Conservation (phyloP, 2,888 invertebrate genomes). For the Calliopum simillimum region DNA sequence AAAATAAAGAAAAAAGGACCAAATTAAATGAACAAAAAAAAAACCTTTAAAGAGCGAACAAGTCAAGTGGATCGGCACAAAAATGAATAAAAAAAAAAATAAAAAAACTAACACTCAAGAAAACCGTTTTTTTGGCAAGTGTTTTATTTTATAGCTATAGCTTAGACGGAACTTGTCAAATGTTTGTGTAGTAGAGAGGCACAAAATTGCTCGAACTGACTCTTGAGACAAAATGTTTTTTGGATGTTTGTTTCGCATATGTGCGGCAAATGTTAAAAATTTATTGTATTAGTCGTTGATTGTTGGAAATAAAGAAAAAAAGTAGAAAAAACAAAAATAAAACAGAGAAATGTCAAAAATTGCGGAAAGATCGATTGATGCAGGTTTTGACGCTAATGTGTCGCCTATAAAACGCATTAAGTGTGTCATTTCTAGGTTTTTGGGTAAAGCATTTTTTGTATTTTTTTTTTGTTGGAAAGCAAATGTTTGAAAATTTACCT, state of each 20-base stretch:
- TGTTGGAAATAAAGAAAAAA: neutral
- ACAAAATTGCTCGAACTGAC: neutral
- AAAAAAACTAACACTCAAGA: constrained; percentile 3
- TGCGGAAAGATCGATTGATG: constrained; percentile 14
- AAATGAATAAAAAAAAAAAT: neutral
- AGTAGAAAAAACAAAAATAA: neutral
- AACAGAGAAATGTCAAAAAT: neutral
- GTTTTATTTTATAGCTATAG: neutral
- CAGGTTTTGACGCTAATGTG: constrained; percentile 10
- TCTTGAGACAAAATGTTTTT: neutral
- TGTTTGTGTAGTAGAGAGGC: neutral
- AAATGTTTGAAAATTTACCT: constrained; percentile 70
- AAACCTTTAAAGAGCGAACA: constrained; percentile 7
- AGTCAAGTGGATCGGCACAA: constrained; percentile 29
- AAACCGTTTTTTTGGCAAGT: neutral
- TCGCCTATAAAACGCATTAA: constrained; percentile 1
- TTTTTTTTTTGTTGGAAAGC: neutral
- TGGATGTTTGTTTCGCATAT: constrained; percentile 19
- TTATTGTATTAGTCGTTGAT: neutral
- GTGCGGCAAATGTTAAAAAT: constrained; percentile 31
- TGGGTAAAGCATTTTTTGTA: too few relatives aligned
- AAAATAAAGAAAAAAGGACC: too few relatives aligned
- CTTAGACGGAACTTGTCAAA: constrained; percentile 17
- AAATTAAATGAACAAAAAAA: constrained; percentile 2
- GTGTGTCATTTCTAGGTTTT: neutral